A percentile compares a stretch with the other conserved stretches of the same genome.
These are phyloP conservation scores for Rana temporaria DNA, from an alignment of 2,113 vertebrate genomes.

Conservation along the genomic window DNA sequence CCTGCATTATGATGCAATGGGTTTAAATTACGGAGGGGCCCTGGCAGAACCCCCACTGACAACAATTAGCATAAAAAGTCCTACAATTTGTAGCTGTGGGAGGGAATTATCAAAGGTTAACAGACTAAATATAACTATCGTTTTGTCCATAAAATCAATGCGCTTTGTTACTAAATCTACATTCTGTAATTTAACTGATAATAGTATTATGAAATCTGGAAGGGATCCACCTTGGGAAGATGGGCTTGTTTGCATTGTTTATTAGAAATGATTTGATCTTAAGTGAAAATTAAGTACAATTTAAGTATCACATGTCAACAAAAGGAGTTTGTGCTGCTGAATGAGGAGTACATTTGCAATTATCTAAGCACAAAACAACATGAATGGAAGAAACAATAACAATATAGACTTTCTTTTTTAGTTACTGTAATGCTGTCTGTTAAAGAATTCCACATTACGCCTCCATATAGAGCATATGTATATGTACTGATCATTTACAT, in stretches of 20 bases:
- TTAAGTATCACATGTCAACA: constrained; percentile 58
- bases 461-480: too few relatives aligned
- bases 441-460: too few relatives aligned
- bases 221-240: constrained; percentile 63
- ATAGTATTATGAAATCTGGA: constrained; percentile 70
- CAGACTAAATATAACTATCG: constrained; percentile 77
- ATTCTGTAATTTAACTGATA: constrained; percentile 75
- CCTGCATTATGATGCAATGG: constrained; percentile 72
- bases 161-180: constrained; percentile 70
- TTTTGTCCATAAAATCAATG: constrained; percentile 77
- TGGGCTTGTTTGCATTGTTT: constrained; percentile 59
- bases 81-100: constrained; percentile 69
- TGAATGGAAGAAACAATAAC: constrained; percentile 7
- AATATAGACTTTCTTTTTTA: too few relatives aligned
- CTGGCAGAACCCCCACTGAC: constrained; percentile 72
- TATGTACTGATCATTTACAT: too few relatives aligned
- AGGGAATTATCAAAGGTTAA: constrained; percentile 77
- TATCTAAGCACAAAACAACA: not conserved
- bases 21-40: constrained; percentile 66
- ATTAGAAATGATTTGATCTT: constrained; percentile 62
- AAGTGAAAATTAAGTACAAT: constrained; percentile 55
- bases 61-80: constrained; percentile 70
- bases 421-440: too few relatives aligned
- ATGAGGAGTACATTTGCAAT: constrained; percentile 31
- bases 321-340: constrained; percentile 39